These are phyloP conservation scores for Aquatica leii DNA, from an alignment of 2,888 invertebrate species.

Conservation along the genomic window DNA sequence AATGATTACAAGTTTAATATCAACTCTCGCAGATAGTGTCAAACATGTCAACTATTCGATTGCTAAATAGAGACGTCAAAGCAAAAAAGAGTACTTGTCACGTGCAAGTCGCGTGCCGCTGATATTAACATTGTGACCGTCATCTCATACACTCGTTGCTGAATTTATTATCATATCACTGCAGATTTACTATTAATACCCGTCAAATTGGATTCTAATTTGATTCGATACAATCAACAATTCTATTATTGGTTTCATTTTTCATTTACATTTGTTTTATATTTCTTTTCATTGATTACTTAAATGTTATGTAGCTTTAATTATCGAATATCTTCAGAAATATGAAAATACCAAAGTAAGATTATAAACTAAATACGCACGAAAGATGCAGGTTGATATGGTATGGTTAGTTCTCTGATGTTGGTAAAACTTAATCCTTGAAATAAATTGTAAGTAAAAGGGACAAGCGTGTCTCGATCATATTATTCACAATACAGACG, in stretches of 20 bases:
- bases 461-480: constrained; percentile 30
- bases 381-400: too few species aligned
- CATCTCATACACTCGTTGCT: constrained; percentile 32
- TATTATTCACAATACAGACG: constrained; percentile 33
- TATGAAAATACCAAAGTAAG: too few species aligned
- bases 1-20: constrained; percentile 42
- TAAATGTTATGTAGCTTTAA: too few species aligned
- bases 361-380: too few species aligned
- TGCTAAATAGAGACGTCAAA: constrained; percentile 53
- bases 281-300: too few species aligned
- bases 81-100: constrained; percentile 39
- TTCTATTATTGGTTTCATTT: background rate
- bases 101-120: constrained; percentile 52
- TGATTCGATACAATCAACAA: constrained; percentile 43
- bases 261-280: too few species aligned
- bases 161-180: constrained; percentile 42
- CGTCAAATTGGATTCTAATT: constrained; percentile 50
- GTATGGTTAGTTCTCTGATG: too few species aligned
- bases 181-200: constrained; percentile 40
- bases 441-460: constrained; percentile 27
- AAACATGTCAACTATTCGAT: constrained; percentile 49
- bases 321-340: too few species aligned
- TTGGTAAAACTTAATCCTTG: constrained; percentile 17
- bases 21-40: constrained; percentile 51
- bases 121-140: constrained; percentile 57